Evolutionary conservation across 92 coral and sea anemone genomes (phyloP), one percentile per base, ranked within the genome.

Genomic region (Palythoa heliodiscus): DNA sequence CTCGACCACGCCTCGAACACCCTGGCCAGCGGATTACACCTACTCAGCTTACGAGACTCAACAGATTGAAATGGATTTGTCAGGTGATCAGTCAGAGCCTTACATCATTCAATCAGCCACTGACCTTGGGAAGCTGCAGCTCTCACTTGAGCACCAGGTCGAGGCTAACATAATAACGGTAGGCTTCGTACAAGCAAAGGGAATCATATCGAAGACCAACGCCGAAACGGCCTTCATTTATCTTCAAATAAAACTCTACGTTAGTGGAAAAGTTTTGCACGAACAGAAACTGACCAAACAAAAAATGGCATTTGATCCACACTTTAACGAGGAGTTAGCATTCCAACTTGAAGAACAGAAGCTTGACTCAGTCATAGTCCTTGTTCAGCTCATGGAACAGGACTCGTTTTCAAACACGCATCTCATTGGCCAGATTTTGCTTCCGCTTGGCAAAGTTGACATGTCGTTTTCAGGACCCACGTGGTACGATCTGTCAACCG

Each of bases 371-470:
- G 70, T 95, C 7, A 70, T 74, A 29, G 84, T 91, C 29, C 85
- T 76, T 70, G 88, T 92, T 70, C 90, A 88, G 40, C 70, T 95
- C 61, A 87, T 89, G 84, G 99, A 97, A 85, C 78, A 91, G 87
- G 99, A 97, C 90, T 92, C 99, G 87, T 95, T 91, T 87, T 97
- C 99, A 58, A 93, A 95, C 86, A 84, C 90, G 39, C 97, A 95
- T 67, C 78, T 87, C 76, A 90, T 97, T 70, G 99, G 99, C 67
- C 93, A 92, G 52, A 89, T 93, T 48, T 77, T 75, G 60, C 70
- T 97, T 70, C 88, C 95, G 54, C 76, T 97, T 86, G 76, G 77
- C 24, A 92, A 95, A 70, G 78, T 70, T 17, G 92, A 87, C 63
- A 80, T 91, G 48, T 90, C 86, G 16, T 76, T 83, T 12, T 82